These are phyloP conservation scores for Coecobrya sp. DNA, from an alignment of 2,888 invertebrate genomes.

Conservation along the genomic window DNA sequence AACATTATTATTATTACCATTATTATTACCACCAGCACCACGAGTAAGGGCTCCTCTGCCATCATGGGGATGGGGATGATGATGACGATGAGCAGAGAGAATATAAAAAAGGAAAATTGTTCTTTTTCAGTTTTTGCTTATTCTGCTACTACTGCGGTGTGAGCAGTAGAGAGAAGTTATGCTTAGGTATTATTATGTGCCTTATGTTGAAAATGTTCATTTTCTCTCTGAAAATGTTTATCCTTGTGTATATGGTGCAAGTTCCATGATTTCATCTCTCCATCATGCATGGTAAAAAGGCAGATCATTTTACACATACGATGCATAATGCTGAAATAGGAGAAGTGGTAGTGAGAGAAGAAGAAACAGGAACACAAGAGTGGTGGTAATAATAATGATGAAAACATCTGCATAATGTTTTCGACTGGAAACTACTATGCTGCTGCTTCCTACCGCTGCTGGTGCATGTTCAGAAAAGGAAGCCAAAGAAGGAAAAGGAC, in stretches of 20 bases:
- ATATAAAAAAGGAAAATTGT: slow-evolving; percentile 35
- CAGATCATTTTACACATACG: slow-evolving; percentile 58
- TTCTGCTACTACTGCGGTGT: background rate
- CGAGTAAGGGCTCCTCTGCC: background rate
- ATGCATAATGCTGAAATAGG: slow-evolving; percentile 6
- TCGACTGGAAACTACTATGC: slow-evolving; percentile 38
- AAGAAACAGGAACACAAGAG: background rate
- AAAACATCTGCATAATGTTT: slow-evolving; percentile 78
- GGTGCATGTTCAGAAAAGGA: background rate
- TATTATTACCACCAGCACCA: slow-evolving; percentile 58
- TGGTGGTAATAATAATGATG: slow-evolving; percentile 53
- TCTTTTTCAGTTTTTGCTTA: slow-evolving; percentile 35
- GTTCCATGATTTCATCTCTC: background rate
- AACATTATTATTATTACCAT: slow-evolving; percentile 77
- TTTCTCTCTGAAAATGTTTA: background rate
- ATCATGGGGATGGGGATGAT: background rate
- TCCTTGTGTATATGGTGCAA: background rate
- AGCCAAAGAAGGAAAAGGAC: slow-evolving; percentile 32
- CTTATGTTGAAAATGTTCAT: slow-evolving; percentile 18
- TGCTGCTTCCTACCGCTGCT: no score
- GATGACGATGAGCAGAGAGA: slow-evolving; percentile 49
- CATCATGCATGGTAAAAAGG: background rate
- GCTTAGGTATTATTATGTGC: slow-evolving; percentile 38
- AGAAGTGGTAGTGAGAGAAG: background rate
- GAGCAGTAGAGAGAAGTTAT: slow-evolving; percentile 9